Base-by-base conservation (phyloP, 1,140 invertebrate genomes). In the Drosophila busckii region DNA sequence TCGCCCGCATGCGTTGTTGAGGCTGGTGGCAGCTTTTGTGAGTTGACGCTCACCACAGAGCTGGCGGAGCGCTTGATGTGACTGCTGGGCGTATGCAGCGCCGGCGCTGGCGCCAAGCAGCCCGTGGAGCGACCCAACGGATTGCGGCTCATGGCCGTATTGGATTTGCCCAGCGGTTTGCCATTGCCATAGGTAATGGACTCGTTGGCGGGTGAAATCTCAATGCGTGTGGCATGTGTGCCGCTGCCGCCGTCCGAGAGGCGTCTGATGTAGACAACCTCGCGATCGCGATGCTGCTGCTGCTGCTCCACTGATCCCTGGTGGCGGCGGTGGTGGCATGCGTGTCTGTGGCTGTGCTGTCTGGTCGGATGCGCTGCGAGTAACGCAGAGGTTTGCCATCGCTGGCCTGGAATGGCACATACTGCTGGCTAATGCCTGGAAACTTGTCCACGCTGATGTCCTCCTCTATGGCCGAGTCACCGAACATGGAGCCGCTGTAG, bases 401-500 rank as follows among this genome's bases (percentile, higher is more conserved):
- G 26, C 41, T 84, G 17, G 50, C 50, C 41, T 87, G 83, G 48
- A 80, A 84, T 62, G 80, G 73, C 61, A 82, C 63, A 12, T 84
- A 87, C 50, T 84, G 84, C 17, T 71, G 73, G 8, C 76, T 66
- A 7, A 80, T 69, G 16, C 73, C 82, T 0, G 85, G 83, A 56
- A 85, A 87, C 62, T 87, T 87, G 37, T 84, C 86, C 25, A 87
- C 85, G 35, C 86, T 87, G 5, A 87, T 85, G 34, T 87, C 86
- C 38, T 87, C 86, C 40, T 87, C 86, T 8, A 87, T 87, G 26
- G 86, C 86, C 12, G 86, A 87, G 50, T 87, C 86, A 4, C 85
- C 86, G 15, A 87, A 87, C 64, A 87, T 84, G 9, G 86, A 87
- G 13, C 86, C 86, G 26, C 86, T 87, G 37, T 87, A 87, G 50